These are phyloP conservation scores for Benitochromis conjunctus DNA, from an alignment of 2,113 vertebrate genomes.

Conservation along the genomic window DNA sequence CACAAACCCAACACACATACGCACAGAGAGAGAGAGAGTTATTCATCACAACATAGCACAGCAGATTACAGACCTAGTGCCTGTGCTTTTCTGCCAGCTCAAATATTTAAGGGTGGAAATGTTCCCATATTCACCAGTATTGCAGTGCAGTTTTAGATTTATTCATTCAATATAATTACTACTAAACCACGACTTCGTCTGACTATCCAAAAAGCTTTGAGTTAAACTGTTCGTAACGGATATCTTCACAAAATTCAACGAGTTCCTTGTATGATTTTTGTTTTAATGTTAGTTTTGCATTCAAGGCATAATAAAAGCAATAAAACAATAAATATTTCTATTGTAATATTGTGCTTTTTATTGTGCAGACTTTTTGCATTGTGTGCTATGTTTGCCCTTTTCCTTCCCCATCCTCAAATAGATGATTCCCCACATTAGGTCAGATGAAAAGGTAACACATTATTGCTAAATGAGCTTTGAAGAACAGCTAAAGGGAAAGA, in stretches of 20 bases:
- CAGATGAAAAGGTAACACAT: background rate
- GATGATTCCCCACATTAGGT: background rate
- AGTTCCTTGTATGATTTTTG: background rate
- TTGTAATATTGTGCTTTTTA: background rate
- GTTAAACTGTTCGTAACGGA: background rate
- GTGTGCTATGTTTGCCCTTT: background rate
- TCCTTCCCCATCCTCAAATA: background rate
- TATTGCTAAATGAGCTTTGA: background rate
- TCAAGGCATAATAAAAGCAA: background rate
- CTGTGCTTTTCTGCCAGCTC: background rate
- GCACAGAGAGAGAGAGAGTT: background rate
- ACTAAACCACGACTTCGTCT: background rate
- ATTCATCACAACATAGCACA: background rate
- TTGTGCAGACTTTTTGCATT: background rate
- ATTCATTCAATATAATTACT: background rate
- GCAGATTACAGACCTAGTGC: background rate
- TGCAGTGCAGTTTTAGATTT: background rate
- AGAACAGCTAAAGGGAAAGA: background rate
- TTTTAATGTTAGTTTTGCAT: background rate
- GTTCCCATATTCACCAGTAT: background rate
- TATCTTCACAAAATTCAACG: background rate
- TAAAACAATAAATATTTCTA: background rate
- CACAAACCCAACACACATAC: background rate
- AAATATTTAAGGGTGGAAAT: background rate
- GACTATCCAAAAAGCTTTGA: background rate